phyloP scores from a whole-genome alignment of 2,888 invertebrate species.

The Nasonia oneida region DNA sequence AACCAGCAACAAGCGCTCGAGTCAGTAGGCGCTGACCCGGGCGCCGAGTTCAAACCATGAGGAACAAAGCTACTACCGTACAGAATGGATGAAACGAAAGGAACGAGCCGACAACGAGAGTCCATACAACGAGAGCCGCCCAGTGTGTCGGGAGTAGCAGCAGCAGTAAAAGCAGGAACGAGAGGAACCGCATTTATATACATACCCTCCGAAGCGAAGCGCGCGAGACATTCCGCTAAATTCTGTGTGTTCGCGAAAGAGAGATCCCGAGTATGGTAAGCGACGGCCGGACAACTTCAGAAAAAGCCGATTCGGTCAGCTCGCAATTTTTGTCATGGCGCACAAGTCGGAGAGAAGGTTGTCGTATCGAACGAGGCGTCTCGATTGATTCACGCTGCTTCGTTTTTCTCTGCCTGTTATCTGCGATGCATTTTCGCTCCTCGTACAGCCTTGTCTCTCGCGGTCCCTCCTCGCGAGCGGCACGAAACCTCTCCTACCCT shows the following conservation, averaged over 20 bases:
- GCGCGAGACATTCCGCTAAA: constrained; percentile 59
- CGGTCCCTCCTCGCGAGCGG: constrained; percentile 13
- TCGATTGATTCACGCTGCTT: constrained; percentile 25
- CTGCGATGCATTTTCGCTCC: neutral
- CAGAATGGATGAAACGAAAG: constrained; percentile 15
- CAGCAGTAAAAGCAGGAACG: neutral
- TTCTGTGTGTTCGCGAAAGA: constrained; percentile 49
- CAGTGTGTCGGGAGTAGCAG: constrained; percentile 2
- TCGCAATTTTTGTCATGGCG: constrained; percentile 18
- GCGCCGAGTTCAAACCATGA: neutral
- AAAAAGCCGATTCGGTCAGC: constrained; percentile 6
- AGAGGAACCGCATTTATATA: constrained; percentile 8
- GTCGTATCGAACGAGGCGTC: neutral
- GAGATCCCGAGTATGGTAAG: constrained; percentile 21
- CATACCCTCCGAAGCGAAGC: constrained; percentile 28
- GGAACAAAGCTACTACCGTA: neutral
- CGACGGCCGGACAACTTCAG: constrained; percentile 8
- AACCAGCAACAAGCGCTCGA: constrained; percentile 71
- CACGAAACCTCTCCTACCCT: constrained; percentile 51
- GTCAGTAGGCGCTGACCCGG: constrained; percentile 68
- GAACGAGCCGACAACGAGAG: constrained; percentile 41
- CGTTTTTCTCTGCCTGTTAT: constrained; percentile 16
- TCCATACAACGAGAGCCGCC: constrained; percentile 37
- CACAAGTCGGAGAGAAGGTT: neutral
- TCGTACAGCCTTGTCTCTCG: neutral